A percentile compares a stretch with the other conserved stretches of the same genome.
Conservation (phyloP, 2,888 invertebrate species). For the Pinctada fucata region DNA sequence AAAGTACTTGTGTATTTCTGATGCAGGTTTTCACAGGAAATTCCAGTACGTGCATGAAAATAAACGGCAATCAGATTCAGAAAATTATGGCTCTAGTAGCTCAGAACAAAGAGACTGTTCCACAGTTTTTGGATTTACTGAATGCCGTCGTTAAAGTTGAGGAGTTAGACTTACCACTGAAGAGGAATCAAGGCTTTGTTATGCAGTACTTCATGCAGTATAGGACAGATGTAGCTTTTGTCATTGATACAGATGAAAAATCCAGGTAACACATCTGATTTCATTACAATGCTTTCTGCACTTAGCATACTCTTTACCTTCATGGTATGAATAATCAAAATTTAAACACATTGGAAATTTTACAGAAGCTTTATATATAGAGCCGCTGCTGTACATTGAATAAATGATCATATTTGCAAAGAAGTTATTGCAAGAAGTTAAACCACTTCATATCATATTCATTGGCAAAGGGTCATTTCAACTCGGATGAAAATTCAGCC, state of each 20-base stretch:
- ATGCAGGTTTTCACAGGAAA: conserved; percentile 75
- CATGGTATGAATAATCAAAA: neutral
- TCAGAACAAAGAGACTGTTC: conserved; percentile 64
- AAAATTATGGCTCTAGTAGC: conserved; percentile 71
- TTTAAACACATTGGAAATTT: neutral
- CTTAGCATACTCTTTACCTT: neutral
- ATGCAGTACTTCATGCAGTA: conserved; percentile 77
- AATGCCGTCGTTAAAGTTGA: conserved; percentile 75
- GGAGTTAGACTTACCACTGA: conserved; percentile 74
- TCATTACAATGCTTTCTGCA: too few species aligned
- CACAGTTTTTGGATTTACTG: conserved; percentile 74
- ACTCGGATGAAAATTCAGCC: too few species aligned
- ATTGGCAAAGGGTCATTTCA: too few species aligned
- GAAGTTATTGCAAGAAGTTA: too few species aligned
- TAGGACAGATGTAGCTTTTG: conserved; percentile 68
- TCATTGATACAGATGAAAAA: conserved; percentile 69
- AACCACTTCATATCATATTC: too few species aligned
- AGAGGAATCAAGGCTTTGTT: conserved; percentile 75
- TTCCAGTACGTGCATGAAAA: conserved; percentile 73
- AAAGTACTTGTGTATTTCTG: neutral
- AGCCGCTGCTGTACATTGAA: too few species aligned
- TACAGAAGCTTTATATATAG: neutral
- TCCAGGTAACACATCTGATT: conserved; percentile 53
- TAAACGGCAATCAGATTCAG: conserved; percentile 71
- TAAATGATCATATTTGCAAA: too few species aligned